These are phyloP conservation scores for Drosophila santomea DNA, from an alignment of 1,140 invertebrate species.

Conservation along the genomic window DNA sequence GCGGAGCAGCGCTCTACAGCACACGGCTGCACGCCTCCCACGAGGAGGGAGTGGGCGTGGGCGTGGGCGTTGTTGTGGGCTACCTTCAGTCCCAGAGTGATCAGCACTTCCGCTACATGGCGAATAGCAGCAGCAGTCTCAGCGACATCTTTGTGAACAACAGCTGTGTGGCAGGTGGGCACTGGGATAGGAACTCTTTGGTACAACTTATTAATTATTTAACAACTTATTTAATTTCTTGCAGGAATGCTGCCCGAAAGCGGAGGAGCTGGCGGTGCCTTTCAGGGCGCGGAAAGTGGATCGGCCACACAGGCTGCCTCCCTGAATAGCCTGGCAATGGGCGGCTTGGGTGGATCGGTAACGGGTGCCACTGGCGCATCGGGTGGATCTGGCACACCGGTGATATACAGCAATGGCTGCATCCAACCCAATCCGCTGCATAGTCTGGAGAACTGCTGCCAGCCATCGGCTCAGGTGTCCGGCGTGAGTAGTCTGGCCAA, in stretches of 20 bases:
- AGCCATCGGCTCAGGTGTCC: constrained; percentile 85
- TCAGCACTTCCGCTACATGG: constrained; percentile 79
- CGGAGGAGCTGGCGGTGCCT: constrained; percentile 17
- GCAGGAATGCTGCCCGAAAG: constrained; percentile 11
- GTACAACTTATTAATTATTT: not conserved
- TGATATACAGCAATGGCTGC: constrained; percentile 67
- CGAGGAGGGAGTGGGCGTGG: constrained; percentile 30
- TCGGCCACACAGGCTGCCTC: constrained; percentile 53
- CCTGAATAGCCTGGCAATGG: constrained; percentile 58
- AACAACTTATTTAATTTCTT: not conserved
- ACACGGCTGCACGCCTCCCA: constrained; percentile 63
- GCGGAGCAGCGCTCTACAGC: constrained; percentile 50
- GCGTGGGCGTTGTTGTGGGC: constrained; percentile 21
- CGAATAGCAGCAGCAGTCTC: constrained; percentile 76
- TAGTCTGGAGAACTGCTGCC: constrained; percentile 80
- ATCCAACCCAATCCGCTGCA: constrained; percentile 76
- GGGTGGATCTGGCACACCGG: constrained; percentile 47
- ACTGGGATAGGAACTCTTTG: not conserved
- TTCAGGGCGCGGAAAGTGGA: constrained; percentile 24
- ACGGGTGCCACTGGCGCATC: constrained; percentile 4
- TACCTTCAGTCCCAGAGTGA: constrained; percentile 80
- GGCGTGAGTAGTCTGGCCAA: constrained; percentile 89
- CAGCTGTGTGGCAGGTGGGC: constrained; percentile 56
- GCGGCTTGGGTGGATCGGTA: constrained; percentile 18
- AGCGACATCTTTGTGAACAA: constrained; percentile 84